These are phyloP conservation scores for Aphaenogaster floridana DNA, from an alignment of 1,140 invertebrate genomes.

Conservation along the genomic window DNA sequence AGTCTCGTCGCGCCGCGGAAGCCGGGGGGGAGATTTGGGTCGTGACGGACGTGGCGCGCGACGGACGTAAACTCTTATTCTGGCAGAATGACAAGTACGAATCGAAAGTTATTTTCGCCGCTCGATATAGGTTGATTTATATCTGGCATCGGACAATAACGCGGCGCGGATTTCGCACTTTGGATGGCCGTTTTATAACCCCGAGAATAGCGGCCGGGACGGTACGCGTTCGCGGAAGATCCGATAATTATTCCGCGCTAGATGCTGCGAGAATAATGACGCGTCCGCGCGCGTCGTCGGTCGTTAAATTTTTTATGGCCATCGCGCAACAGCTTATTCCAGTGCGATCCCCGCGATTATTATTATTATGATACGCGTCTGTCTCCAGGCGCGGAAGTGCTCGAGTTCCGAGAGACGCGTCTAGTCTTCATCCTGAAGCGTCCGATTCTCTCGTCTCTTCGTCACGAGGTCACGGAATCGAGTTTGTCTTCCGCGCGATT, in stretches of 20 bases:
- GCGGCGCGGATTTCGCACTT: constrained; percentile 49
- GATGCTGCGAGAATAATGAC: constrained; percentile 42
- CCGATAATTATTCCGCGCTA: constrained; percentile 64
- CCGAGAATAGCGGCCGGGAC: constrained; percentile 66
- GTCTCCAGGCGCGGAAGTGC: constrained; percentile 3
- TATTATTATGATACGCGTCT: constrained; percentile 6
- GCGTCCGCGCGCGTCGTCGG: constrained; percentile 12
- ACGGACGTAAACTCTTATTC: constrained; percentile 72
- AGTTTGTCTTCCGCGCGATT: neutral
- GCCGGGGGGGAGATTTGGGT: constrained; percentile 65
- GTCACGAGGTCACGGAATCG: neutral
- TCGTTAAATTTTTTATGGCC: constrained; percentile 37
- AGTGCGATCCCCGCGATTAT: neutral
- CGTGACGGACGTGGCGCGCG: constrained; percentile 57
- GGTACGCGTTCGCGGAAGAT: constrained; percentile 66
- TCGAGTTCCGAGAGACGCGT: constrained; percentile 31
- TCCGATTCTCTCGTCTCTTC: neutral
- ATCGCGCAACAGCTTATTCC: constrained; percentile 15
- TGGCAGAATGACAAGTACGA: constrained; percentile 75
- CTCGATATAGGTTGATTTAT: constrained; percentile 72
- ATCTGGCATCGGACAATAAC: constrained; percentile 75
- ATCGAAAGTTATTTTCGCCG: constrained; percentile 74
- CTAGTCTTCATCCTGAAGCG: neutral
- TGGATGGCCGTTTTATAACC: constrained; percentile 70
- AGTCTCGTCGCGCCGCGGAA: constrained; percentile 9